Conservation (phyloP, 2,797 vertebrate genomes). For the Sebastolobus alascanus region DNA sequence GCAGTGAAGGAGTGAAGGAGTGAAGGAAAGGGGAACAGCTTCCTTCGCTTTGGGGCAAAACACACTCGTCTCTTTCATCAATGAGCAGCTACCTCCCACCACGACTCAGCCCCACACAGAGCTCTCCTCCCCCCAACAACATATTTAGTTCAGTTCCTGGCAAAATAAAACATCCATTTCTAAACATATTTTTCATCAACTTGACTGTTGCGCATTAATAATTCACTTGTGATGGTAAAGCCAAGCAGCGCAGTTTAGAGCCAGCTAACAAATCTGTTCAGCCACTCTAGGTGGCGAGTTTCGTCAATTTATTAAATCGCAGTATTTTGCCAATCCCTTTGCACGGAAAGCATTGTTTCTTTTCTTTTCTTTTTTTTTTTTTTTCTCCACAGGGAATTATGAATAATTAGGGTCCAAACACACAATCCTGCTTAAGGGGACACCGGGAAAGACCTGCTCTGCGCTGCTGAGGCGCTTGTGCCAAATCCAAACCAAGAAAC, state of each 20-base stretch:
- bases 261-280: conserved; percentile 25
- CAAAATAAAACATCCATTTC: conserved; percentile 80
- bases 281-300: conserved; percentile 49
- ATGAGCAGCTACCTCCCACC: conserved; percentile 78
- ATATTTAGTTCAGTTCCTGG: conserved; percentile 69
- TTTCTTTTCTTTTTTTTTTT: conserved; percentile 36
- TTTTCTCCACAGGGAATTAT: conserved; percentile 30
- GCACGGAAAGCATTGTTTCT: conserved; percentile 71
- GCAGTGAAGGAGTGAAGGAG: too few species aligned
- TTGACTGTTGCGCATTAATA: conserved; percentile 73
- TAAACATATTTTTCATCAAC: conserved; percentile 72
- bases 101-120: conserved; percentile 60
- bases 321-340: conserved; percentile 61
- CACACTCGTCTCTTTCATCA: conserved; percentile 77
- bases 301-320: conserved; percentile 86
- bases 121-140: conserved; percentile 37
- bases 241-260: conserved; percentile 66
- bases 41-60: conserved; percentile 76
- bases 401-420: conserved; percentile 72
- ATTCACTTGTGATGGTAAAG: conserved; percentile 70
- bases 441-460: conserved; percentile 50
- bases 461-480: conserved; percentile 33
- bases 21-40: conserved; percentile 64
- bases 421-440: conserved; percentile 70
- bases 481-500: conserved; percentile 65